Base-by-base conservation (phyloP, 2,888 invertebrate species). In the Lepidocyrtoides sp. region DNA sequence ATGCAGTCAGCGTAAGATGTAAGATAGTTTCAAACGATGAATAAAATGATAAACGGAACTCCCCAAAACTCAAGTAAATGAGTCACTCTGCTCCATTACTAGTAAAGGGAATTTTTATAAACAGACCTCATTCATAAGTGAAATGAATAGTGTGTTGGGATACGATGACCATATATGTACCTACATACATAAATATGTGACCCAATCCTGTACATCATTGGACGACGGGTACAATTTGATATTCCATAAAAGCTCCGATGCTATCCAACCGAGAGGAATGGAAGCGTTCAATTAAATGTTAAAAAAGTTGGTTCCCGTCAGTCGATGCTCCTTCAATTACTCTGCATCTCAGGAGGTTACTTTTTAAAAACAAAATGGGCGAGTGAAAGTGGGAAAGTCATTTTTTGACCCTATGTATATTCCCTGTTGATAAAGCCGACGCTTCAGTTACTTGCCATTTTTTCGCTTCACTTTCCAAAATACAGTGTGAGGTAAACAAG, bases 251-350 rank as follows among this genome's bases (percentile, higher is more conserved):
- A 26, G 26, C 26, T n/a, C 54, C 8, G 12, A 0, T 29, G 29
- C 4, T n/a, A 32, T 66, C 48, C 20, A 29, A 44, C 23, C 66
- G 26, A 44, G n/a, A 0, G 41, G 17, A n/a, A 51, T 23, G 20
- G 29, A 54, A 41, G 54, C 57, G 23, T 75, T 86, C 85, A 44
- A 86, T 75, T 84, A 60, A 75, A 86, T n/a, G n/a, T 60, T 85
- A 75, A 75, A 86, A 75, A 44, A 86, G 75, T 86, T 75, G 60
- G 26, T 23, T 41, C 36, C 72, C 29, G 7, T 0, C 41, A 32
- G 17, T 23, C 63, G 41, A 63, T 36, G 63, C 82, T 63, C 32
- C 79, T 41, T 63, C 82, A 82, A 63, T 77, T 77, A 54, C 29
- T 77, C 2, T 8, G 3, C n/a, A 77, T 51, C n/a, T 77, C 29